These are phyloP conservation scores for Saccostrea glomerata DNA, from an alignment of 1,140 invertebrate genomes.

Conservation along the genomic window DNA sequence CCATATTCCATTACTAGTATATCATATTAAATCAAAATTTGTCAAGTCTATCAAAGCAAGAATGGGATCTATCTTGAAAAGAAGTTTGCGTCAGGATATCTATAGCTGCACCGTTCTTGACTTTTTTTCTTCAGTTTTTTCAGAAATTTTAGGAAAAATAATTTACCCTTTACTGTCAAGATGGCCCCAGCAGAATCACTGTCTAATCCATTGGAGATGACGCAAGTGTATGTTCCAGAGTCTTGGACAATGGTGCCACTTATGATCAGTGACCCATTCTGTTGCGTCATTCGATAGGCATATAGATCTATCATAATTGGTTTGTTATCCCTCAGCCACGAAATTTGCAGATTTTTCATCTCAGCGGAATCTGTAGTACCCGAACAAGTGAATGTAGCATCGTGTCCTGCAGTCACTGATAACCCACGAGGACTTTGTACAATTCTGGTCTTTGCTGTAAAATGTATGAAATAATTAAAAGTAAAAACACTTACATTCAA, in stretches of 20 bases:
- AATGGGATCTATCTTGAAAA: no score
- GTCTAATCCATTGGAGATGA: conserved; percentile 94
- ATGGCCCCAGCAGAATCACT: conserved; percentile 90
- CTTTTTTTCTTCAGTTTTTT: no score
- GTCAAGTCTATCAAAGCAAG: no score
- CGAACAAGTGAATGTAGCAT: conserved; percentile 75
- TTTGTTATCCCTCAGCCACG: conserved; percentile 73
- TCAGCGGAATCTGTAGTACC: conserved; percentile 74
- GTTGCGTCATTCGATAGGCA: conserved; percentile 81
- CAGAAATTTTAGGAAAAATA: background rate
- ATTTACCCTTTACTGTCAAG: conserved; percentile 91
- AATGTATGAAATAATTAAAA: background rate
- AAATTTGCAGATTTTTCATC: conserved; percentile 67
- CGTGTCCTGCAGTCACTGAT: conserved; percentile 69
- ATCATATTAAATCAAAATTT: no score
- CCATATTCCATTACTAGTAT: no score
- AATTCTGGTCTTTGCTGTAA: conserved; percentile 71
- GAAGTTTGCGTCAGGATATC: no score
- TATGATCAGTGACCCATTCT: conserved; percentile 95
- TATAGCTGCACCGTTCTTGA: no score
- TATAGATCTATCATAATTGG: conserved; percentile 90
- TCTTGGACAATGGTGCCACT: conserved; percentile 96
- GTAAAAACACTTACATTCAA: no score
- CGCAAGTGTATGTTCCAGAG: conserved; percentile 96
- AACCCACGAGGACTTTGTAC: conserved; percentile 71